phyloP scores from a whole-genome alignment of 2,113 vertebrate genomes.

The Prochilodus magdalenae region DNA sequence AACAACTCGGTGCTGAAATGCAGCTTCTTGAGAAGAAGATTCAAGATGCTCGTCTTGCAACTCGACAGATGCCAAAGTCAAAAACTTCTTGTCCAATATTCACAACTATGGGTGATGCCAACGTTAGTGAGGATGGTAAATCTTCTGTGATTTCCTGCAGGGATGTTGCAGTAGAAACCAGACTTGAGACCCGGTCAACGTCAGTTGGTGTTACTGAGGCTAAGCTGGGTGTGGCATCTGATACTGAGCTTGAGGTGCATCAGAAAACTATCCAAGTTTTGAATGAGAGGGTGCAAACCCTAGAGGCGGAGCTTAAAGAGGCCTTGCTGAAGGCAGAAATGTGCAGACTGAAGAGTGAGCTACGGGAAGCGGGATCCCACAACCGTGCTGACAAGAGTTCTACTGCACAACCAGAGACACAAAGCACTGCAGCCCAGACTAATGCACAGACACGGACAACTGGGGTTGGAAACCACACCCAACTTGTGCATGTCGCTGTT shows the following conservation, averaged over 20 bases:
- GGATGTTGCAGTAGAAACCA: constrained; percentile 74
- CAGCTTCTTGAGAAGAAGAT: constrained; percentile 86
- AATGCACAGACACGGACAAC: constrained; percentile 77
- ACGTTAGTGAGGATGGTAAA: constrained; percentile 68
- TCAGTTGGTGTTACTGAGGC: constrained; percentile 82
- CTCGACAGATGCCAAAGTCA: constrained; percentile 44
- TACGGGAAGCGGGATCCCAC: constrained; percentile 86
- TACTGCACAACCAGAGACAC: constrained; percentile 74
- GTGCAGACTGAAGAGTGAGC: constrained; percentile 89
- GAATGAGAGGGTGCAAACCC: constrained; percentile 84
- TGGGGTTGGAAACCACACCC: constrained; percentile 80
- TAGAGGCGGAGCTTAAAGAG: constrained; percentile 92
- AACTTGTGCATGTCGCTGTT: constrained; percentile 74
- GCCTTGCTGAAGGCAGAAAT: constrained; percentile 89
- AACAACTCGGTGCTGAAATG: constrained; percentile 87
- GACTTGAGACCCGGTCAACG: constrained; percentile 72
- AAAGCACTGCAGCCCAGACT: constrained; percentile 77
- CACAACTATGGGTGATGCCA: constrained; percentile 76
- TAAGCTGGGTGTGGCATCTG: constrained; percentile 82
- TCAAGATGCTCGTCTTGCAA: constrained; percentile 77
- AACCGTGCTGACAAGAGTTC: constrained; percentile 84
- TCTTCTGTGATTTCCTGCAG: constrained; percentile 60
- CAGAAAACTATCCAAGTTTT: constrained; percentile 86
- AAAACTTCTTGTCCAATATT: constrained; percentile 68
- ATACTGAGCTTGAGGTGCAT: constrained; percentile 85